Evolutionary conservation across 2,113 vertebrate genomes (phyloP).

Genomic region (Mungos mungo): DNA sequence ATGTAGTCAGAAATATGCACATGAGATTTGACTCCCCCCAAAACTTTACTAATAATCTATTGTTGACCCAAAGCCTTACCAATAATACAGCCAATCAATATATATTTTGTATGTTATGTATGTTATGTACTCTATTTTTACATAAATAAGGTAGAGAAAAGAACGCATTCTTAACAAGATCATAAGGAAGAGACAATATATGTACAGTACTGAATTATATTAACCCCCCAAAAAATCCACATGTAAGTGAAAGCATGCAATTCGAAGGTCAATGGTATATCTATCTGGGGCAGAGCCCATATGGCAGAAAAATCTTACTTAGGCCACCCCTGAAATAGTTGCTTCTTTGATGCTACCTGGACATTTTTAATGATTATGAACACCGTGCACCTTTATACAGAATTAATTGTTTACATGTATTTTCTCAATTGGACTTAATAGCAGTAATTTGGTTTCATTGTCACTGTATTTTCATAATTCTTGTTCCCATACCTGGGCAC

Average conservation of each 20-base stretch:
- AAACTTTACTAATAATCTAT: not conserved
- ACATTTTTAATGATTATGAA: not conserved
- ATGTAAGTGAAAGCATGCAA: not conserved
- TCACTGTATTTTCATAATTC: not conserved
- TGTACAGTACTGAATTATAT: not conserved
- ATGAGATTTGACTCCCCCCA: not conserved
- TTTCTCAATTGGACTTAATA: not conserved
- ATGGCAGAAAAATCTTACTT: not conserved
- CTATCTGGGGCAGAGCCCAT: not conserved
- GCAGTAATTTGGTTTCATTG: not conserved
- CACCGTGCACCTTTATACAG: not conserved
- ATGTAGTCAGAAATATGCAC: not conserved
- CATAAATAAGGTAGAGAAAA: not conserved
- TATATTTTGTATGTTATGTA: not conserved
- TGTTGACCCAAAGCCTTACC: not conserved
- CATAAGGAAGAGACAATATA: not conserved
- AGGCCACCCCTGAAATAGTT: not conserved
- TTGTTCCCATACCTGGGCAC: not conserved
- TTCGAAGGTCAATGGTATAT: not conserved
- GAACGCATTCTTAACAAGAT: not conserved
- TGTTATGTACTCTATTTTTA: not conserved
- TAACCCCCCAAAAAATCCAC: not conserved
- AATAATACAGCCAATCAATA: not conserved
- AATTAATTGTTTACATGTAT: not conserved
- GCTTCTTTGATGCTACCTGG: not conserved